Evolutionary conservation across 2,113 vertebrate genomes (phyloP), one percentile per base, ranked within the genome.

Genomic region (Gymnogyps californianus): DNA sequence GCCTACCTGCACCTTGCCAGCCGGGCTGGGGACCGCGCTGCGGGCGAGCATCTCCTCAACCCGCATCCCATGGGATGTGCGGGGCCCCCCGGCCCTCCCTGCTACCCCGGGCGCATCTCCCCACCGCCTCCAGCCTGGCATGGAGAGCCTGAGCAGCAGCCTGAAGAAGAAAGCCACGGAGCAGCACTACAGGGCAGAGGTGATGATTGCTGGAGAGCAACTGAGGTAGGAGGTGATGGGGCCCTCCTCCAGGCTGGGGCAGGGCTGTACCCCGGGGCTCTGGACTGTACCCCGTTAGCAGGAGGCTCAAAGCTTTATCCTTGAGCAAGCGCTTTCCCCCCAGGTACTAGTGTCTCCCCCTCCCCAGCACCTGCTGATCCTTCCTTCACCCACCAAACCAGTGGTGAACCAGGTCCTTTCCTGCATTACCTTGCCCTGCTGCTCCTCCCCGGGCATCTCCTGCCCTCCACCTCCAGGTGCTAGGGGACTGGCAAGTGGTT

Each of bases 131-230:
- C 93, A n/a, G 89, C 89, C 69, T 82, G 93, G 94, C 89, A 98
- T 98, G 98, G 98, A 99, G 92, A 96, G 91, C 88, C 96, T 98
- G 19, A 83, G 95, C 93, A 95, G 36, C 69, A 93, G 98, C 90
- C 70, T 98, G 47, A 97, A 98, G 96, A 98, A 98, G 72, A 98
- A 97, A 96, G 97, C 98, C 13, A 95, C 97, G 19, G 97, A 97
- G 32, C 97, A 98, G 72, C 99, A 98, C 47, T 97, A 98, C 86
- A 97, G 98, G 84, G 98, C 98, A 4, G 99, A 99, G 96, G 98
- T 99, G 85, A 98, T 99, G 98, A 99, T 99, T 51, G 98, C 99
- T 29, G 98, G 99, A 86, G 99, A 99, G 89, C 98, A 99, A 34
- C 98, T 99, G 87, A 99, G 99, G 99, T 99, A 98, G 18, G 77